Base-by-base conservation (phyloP, 2,888 invertebrate species). In the Bombyx huttoni region DNA sequence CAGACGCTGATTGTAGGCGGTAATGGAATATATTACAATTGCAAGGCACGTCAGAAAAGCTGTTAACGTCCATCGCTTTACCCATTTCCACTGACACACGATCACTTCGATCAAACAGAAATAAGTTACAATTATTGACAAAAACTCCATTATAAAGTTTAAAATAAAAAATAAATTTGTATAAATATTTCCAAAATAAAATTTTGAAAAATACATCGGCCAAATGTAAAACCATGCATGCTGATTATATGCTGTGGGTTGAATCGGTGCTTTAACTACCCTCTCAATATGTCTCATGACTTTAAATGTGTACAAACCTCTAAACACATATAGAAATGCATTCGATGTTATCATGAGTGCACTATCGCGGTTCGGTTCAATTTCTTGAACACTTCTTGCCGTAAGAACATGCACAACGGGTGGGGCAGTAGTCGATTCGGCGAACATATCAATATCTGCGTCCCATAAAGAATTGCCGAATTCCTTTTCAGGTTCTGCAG, bases 181-280 rank as follows among this genome's bases (percentile, higher is more conserved):
- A 35, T 55, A 69, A 13, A 76, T 49, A 52, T 75, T 67, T 0
- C 80, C 79, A 14, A 75, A 53, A 34, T 61, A 65, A 33, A 78
- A 69, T 1, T 62, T 58, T 0, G 68, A 63, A 49, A 72, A 76
- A 53, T 73, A 77, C 49, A 78, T 67, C 0, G 79, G 72, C 75
- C 73, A 78, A 1, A 68, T 54, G 51, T 63, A 73, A 49, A 68
- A 71, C 54, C 63, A 67, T 0, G 64, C 57, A 35, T 58, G 54
- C 24, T 63, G 56, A 59, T 66, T 67, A 2, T 61, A 60, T 14
- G 56, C 46, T 1, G 61, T 51, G 10, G 64, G 34, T 8, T 59
- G 57, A 45, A 79, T 57, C 0, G 70, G 60, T 0, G 64, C 63
- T 9, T 63, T 63, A 2, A 65, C 52, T 33, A 70, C 33, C 14